A percentile compares a stretch with the other conserved stretches of the same genome.
Evolutionary conservation across 30 jellyfish, hydroid and myxozoan genomes (phyloP).

Genomic region (Pseudorhiza aurosa): DNA sequence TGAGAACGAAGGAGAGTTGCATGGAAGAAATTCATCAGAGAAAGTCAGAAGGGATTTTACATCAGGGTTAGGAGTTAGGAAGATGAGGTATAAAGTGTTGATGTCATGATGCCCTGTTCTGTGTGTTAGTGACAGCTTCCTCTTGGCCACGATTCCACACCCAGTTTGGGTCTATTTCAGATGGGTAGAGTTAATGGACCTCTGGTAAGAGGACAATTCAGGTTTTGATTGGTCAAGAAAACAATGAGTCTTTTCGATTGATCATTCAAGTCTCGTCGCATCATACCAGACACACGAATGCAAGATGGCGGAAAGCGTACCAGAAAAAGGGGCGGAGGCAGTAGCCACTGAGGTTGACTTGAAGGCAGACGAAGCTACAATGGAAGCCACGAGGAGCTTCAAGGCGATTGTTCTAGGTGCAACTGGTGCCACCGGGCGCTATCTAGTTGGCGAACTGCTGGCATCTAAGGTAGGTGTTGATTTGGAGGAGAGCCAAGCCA

Average conservation of each 20-base stretch:
- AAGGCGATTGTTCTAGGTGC: conserved; percentile 80
- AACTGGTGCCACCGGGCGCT: conserved; percentile 96
- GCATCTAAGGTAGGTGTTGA: conserved; percentile 61
- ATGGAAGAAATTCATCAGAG: no score
- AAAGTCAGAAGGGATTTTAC: no score
- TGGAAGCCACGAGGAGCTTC: not conserved
- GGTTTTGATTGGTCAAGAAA: not conserved
- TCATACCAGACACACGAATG: not conserved
- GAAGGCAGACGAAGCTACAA: not conserved
- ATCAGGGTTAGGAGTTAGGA: no score
- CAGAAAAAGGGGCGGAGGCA: conserved; percentile 55
- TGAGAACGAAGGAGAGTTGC: no score
- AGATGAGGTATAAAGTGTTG: no score
- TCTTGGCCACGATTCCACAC: no score
- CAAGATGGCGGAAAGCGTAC: conserved; percentile 58
- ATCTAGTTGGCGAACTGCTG: conserved; percentile 75
- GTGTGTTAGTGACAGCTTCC: no score
- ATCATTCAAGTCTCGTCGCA: not conserved
- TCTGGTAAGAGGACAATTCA: no score
- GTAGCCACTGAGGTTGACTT: not conserved
- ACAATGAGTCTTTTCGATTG: not conserved
- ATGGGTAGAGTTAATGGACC: no score
- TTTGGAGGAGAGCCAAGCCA: not conserved
- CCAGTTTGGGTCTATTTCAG: no score
- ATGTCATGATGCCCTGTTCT: no score